Percentiles rank a stretch among this genome's conserved stretches.
These are phyloP conservation scores for Rhinoderma darwinii DNA, from an alignment of 2,113 vertebrate species.

Conservation along the genomic window DNA sequence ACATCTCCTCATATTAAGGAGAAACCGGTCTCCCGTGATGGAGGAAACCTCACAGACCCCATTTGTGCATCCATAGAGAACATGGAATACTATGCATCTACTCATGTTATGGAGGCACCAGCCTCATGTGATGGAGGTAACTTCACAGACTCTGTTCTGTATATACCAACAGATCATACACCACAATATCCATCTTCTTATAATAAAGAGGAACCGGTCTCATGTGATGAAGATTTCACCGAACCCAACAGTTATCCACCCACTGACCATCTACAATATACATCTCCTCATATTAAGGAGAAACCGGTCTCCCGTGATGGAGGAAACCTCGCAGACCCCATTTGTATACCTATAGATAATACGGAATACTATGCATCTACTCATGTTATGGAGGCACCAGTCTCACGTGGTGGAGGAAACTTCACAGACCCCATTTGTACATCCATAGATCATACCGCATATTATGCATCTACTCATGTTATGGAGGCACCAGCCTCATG, in stretches of 20 bases:
- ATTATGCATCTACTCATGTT: background rate
- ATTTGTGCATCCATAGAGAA: background rate
- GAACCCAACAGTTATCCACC: no score
- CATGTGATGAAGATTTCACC: no score
- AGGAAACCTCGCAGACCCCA: background rate
- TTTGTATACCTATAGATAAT: background rate
- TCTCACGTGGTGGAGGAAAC: background rate
- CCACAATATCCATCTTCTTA: no score
- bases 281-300: background rate
- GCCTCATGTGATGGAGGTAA: background rate
- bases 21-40: background rate
- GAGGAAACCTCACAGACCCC: background rate
- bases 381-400: background rate
- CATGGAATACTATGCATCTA: no score
- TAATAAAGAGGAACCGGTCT: no score
- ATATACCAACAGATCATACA: no score
- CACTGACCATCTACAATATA: background rate
- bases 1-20: background rate
- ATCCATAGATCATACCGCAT: background rate
- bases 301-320: background rate
- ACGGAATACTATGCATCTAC: no score
- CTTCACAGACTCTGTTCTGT: no score
- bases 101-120: background rate
- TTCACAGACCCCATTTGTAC: background rate
- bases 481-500: background rate